A percentile compares a stretch with the other conserved stretches of the same genome.
Conservation (phyloP, 2,113 vertebrate species). For the Perca schrenkii region DNA sequence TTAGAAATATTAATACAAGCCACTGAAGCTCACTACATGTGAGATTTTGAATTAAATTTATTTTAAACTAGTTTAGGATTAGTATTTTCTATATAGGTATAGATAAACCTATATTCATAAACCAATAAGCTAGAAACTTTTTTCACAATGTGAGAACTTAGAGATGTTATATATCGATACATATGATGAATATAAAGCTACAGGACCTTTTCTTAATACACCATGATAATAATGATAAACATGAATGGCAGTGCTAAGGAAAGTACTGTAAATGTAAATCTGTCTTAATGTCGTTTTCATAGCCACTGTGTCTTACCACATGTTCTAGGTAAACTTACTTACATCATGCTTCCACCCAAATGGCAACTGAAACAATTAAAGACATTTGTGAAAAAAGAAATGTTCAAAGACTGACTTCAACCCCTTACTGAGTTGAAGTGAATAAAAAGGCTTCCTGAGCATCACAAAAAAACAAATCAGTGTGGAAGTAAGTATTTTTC, state of each 20-base stretch:
- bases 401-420: background rate
- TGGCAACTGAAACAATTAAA: background rate
- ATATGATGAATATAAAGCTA: background rate
- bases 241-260: background rate
- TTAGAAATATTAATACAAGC: background rate
- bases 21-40: background rate
- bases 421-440: background rate
- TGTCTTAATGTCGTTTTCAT: background rate
- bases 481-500: background rate
- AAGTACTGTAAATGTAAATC: background rate
- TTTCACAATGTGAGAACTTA: background rate
- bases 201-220: background rate
- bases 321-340: background rate
- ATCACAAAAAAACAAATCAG: constrained; percentile 1
- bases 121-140: background rate
- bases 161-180: background rate
- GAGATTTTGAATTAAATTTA: background rate
- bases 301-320: background rate
- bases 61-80: background rate
- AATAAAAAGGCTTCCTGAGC: constrained; percentile 19
- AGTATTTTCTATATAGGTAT: too few species aligned
- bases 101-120: too few species aligned
- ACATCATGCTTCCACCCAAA: background rate
- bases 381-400: constrained; percentile 1
- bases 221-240: background rate